Conservation (phyloP, 1,140 invertebrate genomes). For the Odontomachus brunneus region DNA sequence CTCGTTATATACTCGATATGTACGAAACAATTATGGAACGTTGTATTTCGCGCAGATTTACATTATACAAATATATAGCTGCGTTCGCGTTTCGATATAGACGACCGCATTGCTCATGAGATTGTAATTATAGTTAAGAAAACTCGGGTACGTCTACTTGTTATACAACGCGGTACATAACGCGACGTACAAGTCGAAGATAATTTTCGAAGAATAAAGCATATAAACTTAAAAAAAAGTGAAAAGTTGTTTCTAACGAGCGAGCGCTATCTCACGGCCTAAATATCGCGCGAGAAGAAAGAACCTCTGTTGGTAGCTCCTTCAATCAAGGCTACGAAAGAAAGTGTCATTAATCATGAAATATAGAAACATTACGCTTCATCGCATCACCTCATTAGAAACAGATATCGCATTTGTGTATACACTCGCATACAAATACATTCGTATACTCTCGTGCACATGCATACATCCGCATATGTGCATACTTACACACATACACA, state of each 20-base stretch:
- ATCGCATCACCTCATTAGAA: slow-evolving; percentile 88
- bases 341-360: slow-evolving; percentile 85
- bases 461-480: slow-evolving; percentile 14
- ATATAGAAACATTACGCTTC: slow-evolving; percentile 85
- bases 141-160: background rate
- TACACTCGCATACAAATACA: slow-evolving; percentile 69
- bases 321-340: slow-evolving; percentile 73
- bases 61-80: background rate
- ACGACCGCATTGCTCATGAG: slow-evolving; percentile 25
- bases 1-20: background rate
- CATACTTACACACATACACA: slow-evolving; percentile 79
- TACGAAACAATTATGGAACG: slow-evolving; percentile 7
- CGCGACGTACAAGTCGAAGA: background rate
- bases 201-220: background rate
- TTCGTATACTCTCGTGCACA: slow-evolving; percentile 53
- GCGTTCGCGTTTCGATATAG: slow-evolving; percentile 1
- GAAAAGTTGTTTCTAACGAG: slow-evolving; percentile 51
- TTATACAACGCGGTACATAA: slow-evolving; percentile 16
- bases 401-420: slow-evolving; percentile 84
- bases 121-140: slow-evolving; percentile 31
- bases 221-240: slow-evolving; percentile 11
- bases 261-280: slow-evolving; percentile 49
- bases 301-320: slow-evolving; percentile 34
- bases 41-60: slow-evolving; percentile 14
- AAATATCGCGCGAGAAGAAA: slow-evolving; percentile 52